Percentiles rank a stretch among this genome's conserved stretches.
phyloP scores from a whole-genome alignment of 2,797 vertebrate genomes.

The Anabas testudineus region DNA sequence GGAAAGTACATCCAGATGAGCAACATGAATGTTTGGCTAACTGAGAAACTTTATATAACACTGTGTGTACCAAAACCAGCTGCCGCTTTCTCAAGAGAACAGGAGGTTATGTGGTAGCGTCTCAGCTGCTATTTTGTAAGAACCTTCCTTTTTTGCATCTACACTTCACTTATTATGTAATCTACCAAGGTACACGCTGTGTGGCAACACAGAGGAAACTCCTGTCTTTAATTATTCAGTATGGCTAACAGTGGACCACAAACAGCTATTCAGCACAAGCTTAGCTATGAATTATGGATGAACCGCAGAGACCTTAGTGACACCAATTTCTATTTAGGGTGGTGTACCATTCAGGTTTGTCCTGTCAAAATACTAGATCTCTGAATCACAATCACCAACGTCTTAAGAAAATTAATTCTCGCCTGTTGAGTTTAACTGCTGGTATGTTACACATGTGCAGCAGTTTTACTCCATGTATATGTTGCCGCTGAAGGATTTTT shows the following conservation, averaged over 20 bases:
- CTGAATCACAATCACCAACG: background rate
- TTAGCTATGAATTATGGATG: slow-evolving; percentile 53
- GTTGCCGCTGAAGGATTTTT: slow-evolving; percentile 1
- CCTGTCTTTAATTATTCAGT: slow-evolving; percentile 65
- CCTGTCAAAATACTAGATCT: background rate
- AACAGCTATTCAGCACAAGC: slow-evolving; percentile 25
- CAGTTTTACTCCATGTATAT: slow-evolving; percentile 1
- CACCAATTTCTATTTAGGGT: slow-evolving; percentile 2
- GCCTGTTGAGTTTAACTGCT: background rate
- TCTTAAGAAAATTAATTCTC: slow-evolving; percentile 1
- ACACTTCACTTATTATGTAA: slow-evolving; percentile 34
- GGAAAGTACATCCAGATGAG: slow-evolving; percentile 61
- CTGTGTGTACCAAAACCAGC: slow-evolving; percentile 27
- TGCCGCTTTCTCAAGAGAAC: slow-evolving; percentile 21
- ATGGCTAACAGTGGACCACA: slow-evolving; percentile 40
- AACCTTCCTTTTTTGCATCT: slow-evolving; percentile 21
- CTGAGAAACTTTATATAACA: slow-evolving; percentile 38
- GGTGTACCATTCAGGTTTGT: background rate
- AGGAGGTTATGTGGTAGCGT: background rate
- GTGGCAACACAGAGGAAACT: slow-evolving; percentile 30
- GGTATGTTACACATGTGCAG: background rate
- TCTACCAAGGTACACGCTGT: slow-evolving; percentile 17
- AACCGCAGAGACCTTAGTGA: slow-evolving; percentile 5
- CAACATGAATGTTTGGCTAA: slow-evolving; percentile 32
- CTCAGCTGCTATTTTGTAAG: slow-evolving; percentile 18